phyloP scores from a whole-genome alignment of 2,888 invertebrate species.

The Trichacis sp. region DNA sequence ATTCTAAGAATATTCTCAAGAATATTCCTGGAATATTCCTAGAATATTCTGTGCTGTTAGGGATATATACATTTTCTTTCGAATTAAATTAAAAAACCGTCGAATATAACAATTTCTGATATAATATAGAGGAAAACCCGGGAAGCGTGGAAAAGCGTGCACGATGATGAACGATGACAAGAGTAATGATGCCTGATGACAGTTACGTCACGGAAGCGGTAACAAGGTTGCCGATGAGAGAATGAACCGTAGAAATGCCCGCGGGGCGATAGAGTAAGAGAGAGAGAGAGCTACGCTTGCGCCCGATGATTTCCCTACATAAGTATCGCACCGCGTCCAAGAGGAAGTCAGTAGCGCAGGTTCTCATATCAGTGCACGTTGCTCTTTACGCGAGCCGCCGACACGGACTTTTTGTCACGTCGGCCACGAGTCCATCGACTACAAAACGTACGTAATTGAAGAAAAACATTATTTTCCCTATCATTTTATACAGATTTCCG shows the following conservation, averaged over 20 bases:
- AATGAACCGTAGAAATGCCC: slow-evolving; percentile 10
- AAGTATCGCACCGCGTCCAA: slow-evolving; percentile 56
- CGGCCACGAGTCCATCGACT: no score
- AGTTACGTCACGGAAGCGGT: slow-evolving; percentile 39
- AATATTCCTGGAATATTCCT: no score
- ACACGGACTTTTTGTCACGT: no score
- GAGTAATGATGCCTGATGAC: slow-evolving; percentile 39
- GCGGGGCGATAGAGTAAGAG: slow-evolving; percentile 25
- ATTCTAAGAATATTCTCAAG: no score
- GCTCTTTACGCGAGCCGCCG: slow-evolving; percentile 14
- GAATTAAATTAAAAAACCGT: no score
- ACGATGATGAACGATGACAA: slow-evolving; percentile 1
- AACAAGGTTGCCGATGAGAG: slow-evolving; percentile 39
- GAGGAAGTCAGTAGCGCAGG: slow-evolving; percentile 55
- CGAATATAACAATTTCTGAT: no score
- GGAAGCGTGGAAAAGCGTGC: neutral
- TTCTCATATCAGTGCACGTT: slow-evolving; percentile 48
- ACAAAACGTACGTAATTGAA: neutral
- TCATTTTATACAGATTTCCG: no score
- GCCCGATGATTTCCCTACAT: slow-evolving; percentile 57
- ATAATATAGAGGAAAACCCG: no score
- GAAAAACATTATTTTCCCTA: no score
- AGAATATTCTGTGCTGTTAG: no score
- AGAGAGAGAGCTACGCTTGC: slow-evolving; percentile 53
- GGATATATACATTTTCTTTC: no score